Base-by-base conservation (phyloP, 2,888 invertebrate genomes). In the Cosmia pyralina region DNA sequence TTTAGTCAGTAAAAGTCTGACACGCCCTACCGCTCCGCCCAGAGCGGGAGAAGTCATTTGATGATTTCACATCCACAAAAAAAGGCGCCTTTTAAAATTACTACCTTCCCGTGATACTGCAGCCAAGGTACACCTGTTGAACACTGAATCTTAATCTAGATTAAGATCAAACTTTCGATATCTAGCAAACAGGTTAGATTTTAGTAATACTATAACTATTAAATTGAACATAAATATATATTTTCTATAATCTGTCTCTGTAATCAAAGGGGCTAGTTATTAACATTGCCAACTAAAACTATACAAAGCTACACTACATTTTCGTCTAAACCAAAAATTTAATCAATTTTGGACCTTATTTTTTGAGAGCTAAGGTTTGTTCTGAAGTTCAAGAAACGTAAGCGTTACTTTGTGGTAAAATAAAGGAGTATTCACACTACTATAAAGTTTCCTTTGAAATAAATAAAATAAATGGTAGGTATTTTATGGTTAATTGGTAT, bases 261-360 rank as follows among this genome's bases (percentile, higher is more conserved):
- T 81, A 85, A 86, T 85, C 83, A 83, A 84, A 86, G 69, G 17
- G 78, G 62, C 44, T 57, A 59, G 77, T 83, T 81, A 85, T 77
- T 87, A 85, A 79, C 77, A 83, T 86, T 83, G 73, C 83, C 58
- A 73, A 79, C 76, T 72, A 72, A 66, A 82, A 75, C 69, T 71
- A 53, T 50, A 76, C 63, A 74, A 50, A 70, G 55, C 15, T 48
- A 34, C 7, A 38, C 15, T 53, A 11, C 17, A 38, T 5, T 38
- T 6, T 38, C 1, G 22, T 60, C 13, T 28, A 58, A 72, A 17
- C 38, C 0, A 1, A 28, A 41, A 17, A 10, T 0, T 0, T 22
- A 7, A 67, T 10, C 34, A 4, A 77, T 52, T 78, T 65, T 80
- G 34, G 34, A 66, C 69, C 57, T 66, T 84, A 78, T 67, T 52